A percentile compares a stretch with the other conserved stretches of the same genome.
Evolutionary conservation across 2,797 vertebrate genomes (phyloP).

Genomic region (Borostomias antarcticus): DNA sequence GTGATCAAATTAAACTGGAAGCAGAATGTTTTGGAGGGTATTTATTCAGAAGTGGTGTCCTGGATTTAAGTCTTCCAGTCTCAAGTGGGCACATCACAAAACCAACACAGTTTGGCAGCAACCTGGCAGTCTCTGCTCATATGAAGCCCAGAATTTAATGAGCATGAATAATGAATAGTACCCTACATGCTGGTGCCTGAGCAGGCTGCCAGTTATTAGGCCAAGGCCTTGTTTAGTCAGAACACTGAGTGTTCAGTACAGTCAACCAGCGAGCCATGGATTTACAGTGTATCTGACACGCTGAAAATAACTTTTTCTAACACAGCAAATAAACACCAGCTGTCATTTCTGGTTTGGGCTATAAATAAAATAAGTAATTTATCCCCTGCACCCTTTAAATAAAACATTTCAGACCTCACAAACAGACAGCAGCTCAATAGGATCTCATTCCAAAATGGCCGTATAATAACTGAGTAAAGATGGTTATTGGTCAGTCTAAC

Average conservation of each 20-base stretch:
- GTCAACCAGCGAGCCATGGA: conserved; percentile 22
- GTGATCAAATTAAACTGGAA: conserved; percentile 76
- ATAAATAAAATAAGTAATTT: conserved; percentile 34
- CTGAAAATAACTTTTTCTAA: conserved; percentile 70
- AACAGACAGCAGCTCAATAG: conserved; percentile 1
- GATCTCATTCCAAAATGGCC: background rate
- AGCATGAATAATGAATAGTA: conserved; percentile 88
- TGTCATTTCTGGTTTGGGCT: conserved; percentile 41
- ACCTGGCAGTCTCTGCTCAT: conserved; percentile 78
- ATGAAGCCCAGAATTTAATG: conserved; percentile 85
- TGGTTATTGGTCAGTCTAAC: conserved; percentile 11
- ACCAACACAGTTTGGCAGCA: conserved; percentile 82
- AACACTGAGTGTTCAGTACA: conserved; percentile 63
- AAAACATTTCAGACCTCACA: conserved; percentile 23
- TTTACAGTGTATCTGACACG: conserved; percentile 38
- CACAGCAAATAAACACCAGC: conserved; percentile 56
- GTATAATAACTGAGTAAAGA: conserved; percentile 5
- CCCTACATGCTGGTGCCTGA: conserved; percentile 80
- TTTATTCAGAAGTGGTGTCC: conserved; percentile 78
- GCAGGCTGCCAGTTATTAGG: conserved; percentile 82
- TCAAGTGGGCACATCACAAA: conserved; percentile 86
- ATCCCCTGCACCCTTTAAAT: conserved; percentile 20
- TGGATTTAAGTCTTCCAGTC: conserved; percentile 81
- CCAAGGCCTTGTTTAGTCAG: conserved; percentile 78
- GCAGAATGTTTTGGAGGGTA: conserved; percentile 60